Conservation (phyloP, 2,113 vertebrate species). For the Bambusicola thoracicus region DNA sequence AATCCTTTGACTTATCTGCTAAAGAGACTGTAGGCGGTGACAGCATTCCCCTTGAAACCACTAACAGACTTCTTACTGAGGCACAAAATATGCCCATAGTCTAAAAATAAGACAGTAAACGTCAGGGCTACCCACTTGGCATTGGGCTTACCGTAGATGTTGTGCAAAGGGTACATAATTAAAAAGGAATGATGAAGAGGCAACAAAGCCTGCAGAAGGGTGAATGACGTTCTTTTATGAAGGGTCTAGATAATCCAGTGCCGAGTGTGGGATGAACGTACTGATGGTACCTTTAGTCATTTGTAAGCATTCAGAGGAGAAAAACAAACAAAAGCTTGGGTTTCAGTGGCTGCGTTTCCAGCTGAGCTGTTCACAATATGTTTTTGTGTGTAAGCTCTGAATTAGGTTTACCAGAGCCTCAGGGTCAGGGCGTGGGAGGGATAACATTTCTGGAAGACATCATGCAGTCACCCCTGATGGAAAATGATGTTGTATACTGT, state of each 20-base stretch:
- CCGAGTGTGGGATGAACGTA: not conserved
- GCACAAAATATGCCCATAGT: not conserved
- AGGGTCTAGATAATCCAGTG: not conserved
- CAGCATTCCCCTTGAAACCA: not conserved
- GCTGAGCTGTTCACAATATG: not conserved
- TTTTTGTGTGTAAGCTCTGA: not conserved
- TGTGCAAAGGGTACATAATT: not conserved
- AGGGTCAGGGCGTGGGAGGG: not conserved
- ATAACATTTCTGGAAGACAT: not conserved
- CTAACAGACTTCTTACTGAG: not conserved
- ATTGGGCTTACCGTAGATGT: not conserved
- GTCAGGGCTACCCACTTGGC: not conserved
- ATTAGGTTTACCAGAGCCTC: not conserved
- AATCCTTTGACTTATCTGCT: not conserved
- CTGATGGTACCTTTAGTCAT: not conserved
- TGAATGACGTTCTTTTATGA: not conserved
- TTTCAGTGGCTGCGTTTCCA: not conserved
- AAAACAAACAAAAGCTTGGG: not conserved
- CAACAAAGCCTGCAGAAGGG: not conserved
- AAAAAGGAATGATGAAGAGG: not conserved
- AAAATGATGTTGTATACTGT: not conserved
- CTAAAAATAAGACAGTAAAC: not conserved
- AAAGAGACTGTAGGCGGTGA: not conserved
- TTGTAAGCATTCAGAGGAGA: not conserved
- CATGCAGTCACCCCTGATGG: not conserved